Evolutionary conservation across 2,888 invertebrate species (phyloP), one percentile per base, ranked within the genome.

Genomic region (Caenorhabditis sinica): DNA sequence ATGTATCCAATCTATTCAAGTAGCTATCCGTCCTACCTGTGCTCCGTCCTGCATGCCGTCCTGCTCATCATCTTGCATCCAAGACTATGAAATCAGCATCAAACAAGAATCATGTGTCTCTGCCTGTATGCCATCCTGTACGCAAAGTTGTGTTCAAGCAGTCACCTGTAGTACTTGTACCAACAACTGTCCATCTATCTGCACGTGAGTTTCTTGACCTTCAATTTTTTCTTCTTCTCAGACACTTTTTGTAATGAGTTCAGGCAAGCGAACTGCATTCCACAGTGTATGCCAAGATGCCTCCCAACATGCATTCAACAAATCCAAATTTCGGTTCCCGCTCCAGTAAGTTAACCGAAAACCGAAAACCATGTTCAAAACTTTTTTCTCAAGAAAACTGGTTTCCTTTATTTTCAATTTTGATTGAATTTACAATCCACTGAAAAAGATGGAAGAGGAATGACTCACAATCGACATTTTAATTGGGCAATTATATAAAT

Each of bases 91-190:
- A 68, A 71, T 86, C 25, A 80, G 49, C 13, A 43, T 73, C 33
- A 80, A 74, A 45, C 72, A 77, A 58, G 84, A 85, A 43, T 40
- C 73, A 8, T 85, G 84, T 33, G 76, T 81, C 15, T 49, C 66
- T 0, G 87, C 88, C 9, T 90, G 90, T 58, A 86, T 85, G 85
- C 83, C 87, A 56, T 58, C 76, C 3, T 85, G 85, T 28, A 61
- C 68, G 0, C 61, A 66, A 17, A 33, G 20, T 1, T 88, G 88
- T 68, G 82, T 88, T 36, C 86, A 88, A 82, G 88, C 88, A 0
- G 87, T 88, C 4, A 88, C 88, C 0, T 88, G 88, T 66, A 88
- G 88, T 80, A 86, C 86, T 15, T 88, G 88, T 71, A 88, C 87
- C 11, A 85, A 85, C 49, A 88, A 87, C 61, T 88, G 88, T 45